These are phyloP conservation scores for Dendrolimus kikuchii DNA, from an alignment of 1,140 invertebrate species.

Conservation along the genomic window DNA sequence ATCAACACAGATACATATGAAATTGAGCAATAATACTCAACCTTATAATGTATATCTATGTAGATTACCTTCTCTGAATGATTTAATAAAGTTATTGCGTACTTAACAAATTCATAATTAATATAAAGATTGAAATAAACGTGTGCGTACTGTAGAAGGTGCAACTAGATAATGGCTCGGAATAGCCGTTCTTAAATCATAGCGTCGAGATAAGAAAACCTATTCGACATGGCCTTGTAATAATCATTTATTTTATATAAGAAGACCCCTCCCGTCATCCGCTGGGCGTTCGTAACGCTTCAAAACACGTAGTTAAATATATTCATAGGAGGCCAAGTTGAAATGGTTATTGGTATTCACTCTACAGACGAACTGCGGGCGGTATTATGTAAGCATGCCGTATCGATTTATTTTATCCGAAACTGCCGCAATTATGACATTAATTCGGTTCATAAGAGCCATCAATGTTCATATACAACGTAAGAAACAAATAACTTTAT, in stretches of 20 bases:
- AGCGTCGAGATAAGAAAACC: slow-evolving; percentile 36
- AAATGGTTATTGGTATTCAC: slow-evolving; percentile 32
- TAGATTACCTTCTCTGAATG: no score
- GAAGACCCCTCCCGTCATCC: slow-evolving; percentile 22
- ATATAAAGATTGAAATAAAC: no score
- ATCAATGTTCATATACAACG: slow-evolving; percentile 61
- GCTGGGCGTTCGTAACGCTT: background rate
- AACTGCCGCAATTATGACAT: slow-evolving; percentile 69
- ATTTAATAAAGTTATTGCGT: no score
- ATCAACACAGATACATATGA: no score
- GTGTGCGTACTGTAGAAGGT: no score
- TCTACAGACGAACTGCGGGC: slow-evolving; percentile 54
- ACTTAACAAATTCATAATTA: no score
- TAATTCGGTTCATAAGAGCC: slow-evolving; percentile 64
- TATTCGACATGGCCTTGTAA: slow-evolving; percentile 42
- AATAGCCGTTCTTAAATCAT: slow-evolving; percentile 37
- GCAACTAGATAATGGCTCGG: slow-evolving; percentile 23
- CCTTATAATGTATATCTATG: no score
- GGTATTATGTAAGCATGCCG: slow-evolving; percentile 62
- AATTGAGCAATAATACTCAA: no score
- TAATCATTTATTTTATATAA: slow-evolving; percentile 36
- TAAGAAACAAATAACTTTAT: slow-evolving; percentile 66
- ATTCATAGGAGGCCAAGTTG: slow-evolving; percentile 25
- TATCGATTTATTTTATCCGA: slow-evolving; percentile 69
- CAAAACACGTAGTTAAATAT: slow-evolving; percentile 27